Conservation (phyloP, 2,888 invertebrate genomes). For the Microchrysa polita region DNA sequence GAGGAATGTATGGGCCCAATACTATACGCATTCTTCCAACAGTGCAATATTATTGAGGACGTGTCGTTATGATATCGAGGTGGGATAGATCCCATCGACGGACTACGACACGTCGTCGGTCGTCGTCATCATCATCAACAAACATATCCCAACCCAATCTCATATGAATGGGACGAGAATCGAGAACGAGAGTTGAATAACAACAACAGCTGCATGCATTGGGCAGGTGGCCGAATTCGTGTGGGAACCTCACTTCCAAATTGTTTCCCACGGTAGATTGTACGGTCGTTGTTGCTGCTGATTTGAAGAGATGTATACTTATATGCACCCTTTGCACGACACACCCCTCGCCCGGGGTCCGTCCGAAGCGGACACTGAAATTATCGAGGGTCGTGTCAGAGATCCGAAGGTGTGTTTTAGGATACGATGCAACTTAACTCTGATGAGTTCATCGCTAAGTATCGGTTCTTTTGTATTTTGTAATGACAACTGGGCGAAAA, state of each 20-base stretch:
- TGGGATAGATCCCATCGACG: slow-evolving; percentile 21
- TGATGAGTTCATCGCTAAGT: background rate
- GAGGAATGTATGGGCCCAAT: background rate
- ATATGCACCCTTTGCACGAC: no score
- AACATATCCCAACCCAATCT: background rate
- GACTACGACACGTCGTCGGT: slow-evolving; percentile 6
- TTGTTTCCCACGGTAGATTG: slow-evolving; percentile 46
- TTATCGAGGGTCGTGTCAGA: slow-evolving; percentile 22
- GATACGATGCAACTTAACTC: background rate
- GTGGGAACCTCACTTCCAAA: slow-evolving; percentile 48
- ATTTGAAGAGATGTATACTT: background rate
- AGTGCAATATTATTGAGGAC: slow-evolving; percentile 7
- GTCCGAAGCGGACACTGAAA: slow-evolving; percentile 28
- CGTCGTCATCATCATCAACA: background rate
- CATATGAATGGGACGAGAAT: slow-evolving; percentile 51
- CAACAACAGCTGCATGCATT: slow-evolving; percentile 55
- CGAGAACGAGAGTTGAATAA: slow-evolving; percentile 54
- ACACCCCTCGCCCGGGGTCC: slow-evolving; percentile 9
- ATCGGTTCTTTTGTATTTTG: no score
- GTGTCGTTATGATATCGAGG: slow-evolving; percentile 25
- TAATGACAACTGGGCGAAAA: no score
- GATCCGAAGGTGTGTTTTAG: background rate
- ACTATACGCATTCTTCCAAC: no score
- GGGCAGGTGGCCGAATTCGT: slow-evolving; percentile 47
- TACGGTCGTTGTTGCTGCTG: background rate